Evolutionary conservation across 2,888 invertebrate genomes (phyloP).

Genomic region (Conus canariensis): DNA sequence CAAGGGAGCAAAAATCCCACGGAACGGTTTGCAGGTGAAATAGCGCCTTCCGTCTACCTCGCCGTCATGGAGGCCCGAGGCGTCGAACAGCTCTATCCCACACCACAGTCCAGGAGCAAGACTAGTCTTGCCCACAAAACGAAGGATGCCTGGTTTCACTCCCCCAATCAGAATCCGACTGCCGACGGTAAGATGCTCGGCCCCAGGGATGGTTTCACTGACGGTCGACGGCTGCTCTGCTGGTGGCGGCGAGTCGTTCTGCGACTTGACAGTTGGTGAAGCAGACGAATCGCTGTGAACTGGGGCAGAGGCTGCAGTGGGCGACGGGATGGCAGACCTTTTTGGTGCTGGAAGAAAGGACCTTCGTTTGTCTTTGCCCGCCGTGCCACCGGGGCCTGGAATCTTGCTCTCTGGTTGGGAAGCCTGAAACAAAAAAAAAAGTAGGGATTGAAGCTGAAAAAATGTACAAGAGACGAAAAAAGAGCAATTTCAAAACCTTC

Average conservation of each 20-base stretch:
- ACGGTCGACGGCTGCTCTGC: neutral
- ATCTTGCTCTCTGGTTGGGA: slow-evolving; percentile 49
- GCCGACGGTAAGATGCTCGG: slow-evolving; percentile 74
- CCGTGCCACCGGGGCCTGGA: slow-evolving; percentile 37
- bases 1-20: slow-evolving; percentile 84
- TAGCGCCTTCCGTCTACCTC: slow-evolving; percentile 83
- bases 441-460: neutral
- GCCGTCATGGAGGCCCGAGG: slow-evolving; percentile 84
- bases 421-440: slow-evolving; percentile 46
- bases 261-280: neutral
- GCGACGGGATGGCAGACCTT: slow-evolving; percentile 6
- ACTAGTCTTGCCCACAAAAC: slow-evolving; percentile 82
- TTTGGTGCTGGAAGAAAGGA: slow-evolving; percentile 65
- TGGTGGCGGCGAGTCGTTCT: slow-evolving; percentile 5
- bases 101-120: slow-evolving; percentile 84
- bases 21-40: slow-evolving; percentile 82
- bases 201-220: slow-evolving; percentile 27
- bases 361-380: slow-evolving; percentile 51
- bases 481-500: no score
- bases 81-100: slow-evolving; percentile 83
- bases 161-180: slow-evolving; percentile 79
- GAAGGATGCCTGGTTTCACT: slow-evolving; percentile 81
- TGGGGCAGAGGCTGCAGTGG: neutral
- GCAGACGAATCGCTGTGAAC: neutral
- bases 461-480: no score